phyloP scores from a whole-genome alignment of 2,113 vertebrate genomes.

The Ptychochromis oligacanthus region DNA sequence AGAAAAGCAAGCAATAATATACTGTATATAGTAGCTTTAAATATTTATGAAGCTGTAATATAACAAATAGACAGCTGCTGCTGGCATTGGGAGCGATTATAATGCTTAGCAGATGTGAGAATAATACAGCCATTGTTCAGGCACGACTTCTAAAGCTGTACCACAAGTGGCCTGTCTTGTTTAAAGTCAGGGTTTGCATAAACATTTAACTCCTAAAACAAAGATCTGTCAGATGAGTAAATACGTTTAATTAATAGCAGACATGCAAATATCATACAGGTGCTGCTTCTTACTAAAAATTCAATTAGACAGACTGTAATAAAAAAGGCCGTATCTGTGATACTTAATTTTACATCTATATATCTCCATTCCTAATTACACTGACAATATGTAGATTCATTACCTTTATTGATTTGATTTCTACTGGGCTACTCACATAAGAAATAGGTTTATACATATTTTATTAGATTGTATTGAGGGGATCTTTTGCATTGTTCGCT shows the following conservation, averaged over 20 bases:
- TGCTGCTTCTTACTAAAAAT: slow-evolving; percentile 23
- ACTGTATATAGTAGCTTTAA: background rate
- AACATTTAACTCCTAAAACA: slow-evolving; percentile 54
- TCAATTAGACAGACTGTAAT: background rate
- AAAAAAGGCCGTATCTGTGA: background rate
- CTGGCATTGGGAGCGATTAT: slow-evolving; percentile 35
- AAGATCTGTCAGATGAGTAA: slow-evolving; percentile 36
- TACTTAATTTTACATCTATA: background rate
- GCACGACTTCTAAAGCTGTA: slow-evolving; percentile 4
- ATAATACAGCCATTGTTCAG: slow-evolving; percentile 43
- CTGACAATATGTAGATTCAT: too few relatives aligned
- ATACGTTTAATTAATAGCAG: slow-evolving; percentile 33
- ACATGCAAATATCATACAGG: slow-evolving; percentile 47
- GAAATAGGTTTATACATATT: background rate
- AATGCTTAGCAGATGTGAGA: slow-evolving; percentile 42
- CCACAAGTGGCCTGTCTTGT: slow-evolving; percentile 22
- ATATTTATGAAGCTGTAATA: background rate
- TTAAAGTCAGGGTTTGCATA: slow-evolving; percentile 53
- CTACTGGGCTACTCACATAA: background rate
- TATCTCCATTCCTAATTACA: too few relatives aligned
- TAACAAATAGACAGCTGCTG: slow-evolving; percentile 11
- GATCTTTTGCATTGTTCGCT: background rate
- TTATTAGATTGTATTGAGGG: background rate
- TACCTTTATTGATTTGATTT: background rate
- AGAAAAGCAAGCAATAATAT: background rate